phyloP scores from a whole-genome alignment of 1,140 invertebrate genomes.

The Conopomorpha cramerella region DNA sequence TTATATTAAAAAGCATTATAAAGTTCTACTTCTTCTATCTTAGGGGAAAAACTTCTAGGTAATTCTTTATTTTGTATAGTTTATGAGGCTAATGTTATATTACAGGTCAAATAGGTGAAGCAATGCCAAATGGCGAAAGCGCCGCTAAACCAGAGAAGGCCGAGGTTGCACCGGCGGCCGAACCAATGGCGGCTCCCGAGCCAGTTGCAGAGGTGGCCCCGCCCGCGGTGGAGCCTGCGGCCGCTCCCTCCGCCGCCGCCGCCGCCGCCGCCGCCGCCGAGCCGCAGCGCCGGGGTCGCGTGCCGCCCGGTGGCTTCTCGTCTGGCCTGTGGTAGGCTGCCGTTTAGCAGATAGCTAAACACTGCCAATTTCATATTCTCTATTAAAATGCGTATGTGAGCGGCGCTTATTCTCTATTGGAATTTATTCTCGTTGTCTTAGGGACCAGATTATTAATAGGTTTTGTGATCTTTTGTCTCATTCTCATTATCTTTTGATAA shows the following conservation, averaged over 20 bases:
- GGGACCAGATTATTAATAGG: background rate
- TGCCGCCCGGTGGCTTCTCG: slow-evolving; percentile 64
- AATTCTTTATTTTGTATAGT: no score
- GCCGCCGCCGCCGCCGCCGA: slow-evolving; percentile 12
- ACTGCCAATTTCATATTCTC: no score
- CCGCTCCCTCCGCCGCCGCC: slow-evolving; percentile 4
- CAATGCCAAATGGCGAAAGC: background rate
- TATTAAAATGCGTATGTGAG: no score
- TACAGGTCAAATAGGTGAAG: background rate
- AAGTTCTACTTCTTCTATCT: no score
- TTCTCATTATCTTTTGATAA: background rate
- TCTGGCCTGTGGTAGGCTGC: slow-evolving; percentile 60
- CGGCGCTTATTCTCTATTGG: background rate
- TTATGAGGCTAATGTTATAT: no score
- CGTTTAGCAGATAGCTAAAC: background rate
- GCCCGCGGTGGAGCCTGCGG: background rate
- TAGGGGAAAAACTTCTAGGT: no score
- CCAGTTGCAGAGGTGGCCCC: slow-evolving; percentile 12
- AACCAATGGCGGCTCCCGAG: slow-evolving; percentile 7
- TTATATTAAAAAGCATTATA: no score
- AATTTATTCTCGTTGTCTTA: background rate
- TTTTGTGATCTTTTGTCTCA: background rate
- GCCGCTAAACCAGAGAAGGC: background rate
- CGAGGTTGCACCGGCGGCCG: background rate
- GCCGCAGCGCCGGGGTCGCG: slow-evolving; percentile 44